These are phyloP conservation scores for Lingula anatina DNA, from an alignment of 2,888 invertebrate species.

Conservation along the genomic window DNA sequence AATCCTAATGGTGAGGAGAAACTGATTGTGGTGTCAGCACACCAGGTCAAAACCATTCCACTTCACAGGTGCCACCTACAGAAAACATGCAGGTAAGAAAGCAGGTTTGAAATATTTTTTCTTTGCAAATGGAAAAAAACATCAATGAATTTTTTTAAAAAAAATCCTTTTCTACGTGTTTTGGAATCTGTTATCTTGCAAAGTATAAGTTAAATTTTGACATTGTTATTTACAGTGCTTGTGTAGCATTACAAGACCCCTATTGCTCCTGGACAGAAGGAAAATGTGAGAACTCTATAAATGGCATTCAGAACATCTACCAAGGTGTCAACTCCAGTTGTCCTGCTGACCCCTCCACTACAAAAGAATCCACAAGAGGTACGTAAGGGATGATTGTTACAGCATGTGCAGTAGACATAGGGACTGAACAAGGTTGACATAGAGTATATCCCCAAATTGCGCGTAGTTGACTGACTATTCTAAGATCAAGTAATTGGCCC, in stretches of 20 bases:
- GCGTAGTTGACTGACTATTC: too few species aligned
- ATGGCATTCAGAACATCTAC: neutral
- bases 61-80: constrained; percentile 70
- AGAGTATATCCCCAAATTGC: too few species aligned
- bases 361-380: too few species aligned
- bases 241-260: constrained; percentile 89
- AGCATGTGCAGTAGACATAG: too few species aligned
- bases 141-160: too few species aligned
- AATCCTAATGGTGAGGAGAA: constrained; percentile 62
- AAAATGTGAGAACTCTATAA: constrained; percentile 21
- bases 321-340: neutral
- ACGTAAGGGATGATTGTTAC: too few species aligned
- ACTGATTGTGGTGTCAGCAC: constrained; percentile 82
- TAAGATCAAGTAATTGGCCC: too few species aligned
- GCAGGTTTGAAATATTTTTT: neutral
- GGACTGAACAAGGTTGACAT: too few species aligned
- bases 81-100: constrained; percentile 72
- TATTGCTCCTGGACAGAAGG: constrained; percentile 89
- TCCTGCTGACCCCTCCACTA: constrained; percentile 7
- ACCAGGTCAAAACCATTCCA: constrained; percentile 78
- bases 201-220: neutral
- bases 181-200: neutral
- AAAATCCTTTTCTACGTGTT: too few species aligned
- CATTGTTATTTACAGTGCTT: constrained; percentile 60
- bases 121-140: too few species aligned